Percentiles rank a stretch among this genome's conserved stretches.
Conservation (phyloP, 2,113 vertebrate genomes). For the Engraulis encrasicolus region DNA sequence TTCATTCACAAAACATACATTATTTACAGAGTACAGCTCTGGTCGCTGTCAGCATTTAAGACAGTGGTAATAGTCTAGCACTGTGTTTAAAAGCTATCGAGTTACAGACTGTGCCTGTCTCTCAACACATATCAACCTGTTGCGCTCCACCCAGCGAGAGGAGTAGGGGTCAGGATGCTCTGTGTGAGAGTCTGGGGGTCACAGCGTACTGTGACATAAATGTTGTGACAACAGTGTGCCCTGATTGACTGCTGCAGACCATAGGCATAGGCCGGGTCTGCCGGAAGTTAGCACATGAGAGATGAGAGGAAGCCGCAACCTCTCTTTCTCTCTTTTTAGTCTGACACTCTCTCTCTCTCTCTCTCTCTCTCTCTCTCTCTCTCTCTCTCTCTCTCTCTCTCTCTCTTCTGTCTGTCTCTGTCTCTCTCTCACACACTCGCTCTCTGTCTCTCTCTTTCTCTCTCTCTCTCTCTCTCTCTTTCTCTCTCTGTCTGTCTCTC, state of each 20-base stretch:
- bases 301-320: conserved; percentile 33
- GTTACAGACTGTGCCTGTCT: not conserved
- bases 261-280: conserved; percentile 14
- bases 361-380: no score
- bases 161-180: not conserved
- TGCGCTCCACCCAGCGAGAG: not conserved
- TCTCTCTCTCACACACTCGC: no score
- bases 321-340: no score
- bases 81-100: not conserved
- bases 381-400: conserved; percentile 22
- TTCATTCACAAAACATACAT: no score
- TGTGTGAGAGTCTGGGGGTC: conserved; percentile 34
- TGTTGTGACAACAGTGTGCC: conserved; percentile 43
- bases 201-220: conserved; percentile 23
- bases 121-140: not conserved
- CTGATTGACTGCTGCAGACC: conserved; percentile 40
- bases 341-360: no score
- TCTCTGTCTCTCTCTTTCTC: no score
- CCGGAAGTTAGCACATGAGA: conserved; percentile 41
- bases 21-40: not conserved
- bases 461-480: conserved; percentile 23
- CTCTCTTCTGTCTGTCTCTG: no score
- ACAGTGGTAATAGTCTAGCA: not conserved
- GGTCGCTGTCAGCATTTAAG: conserved; percentile 1
- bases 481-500: no score